Conservation (phyloP, 2,797 vertebrate species). For the Anguilla obscura region DNA sequence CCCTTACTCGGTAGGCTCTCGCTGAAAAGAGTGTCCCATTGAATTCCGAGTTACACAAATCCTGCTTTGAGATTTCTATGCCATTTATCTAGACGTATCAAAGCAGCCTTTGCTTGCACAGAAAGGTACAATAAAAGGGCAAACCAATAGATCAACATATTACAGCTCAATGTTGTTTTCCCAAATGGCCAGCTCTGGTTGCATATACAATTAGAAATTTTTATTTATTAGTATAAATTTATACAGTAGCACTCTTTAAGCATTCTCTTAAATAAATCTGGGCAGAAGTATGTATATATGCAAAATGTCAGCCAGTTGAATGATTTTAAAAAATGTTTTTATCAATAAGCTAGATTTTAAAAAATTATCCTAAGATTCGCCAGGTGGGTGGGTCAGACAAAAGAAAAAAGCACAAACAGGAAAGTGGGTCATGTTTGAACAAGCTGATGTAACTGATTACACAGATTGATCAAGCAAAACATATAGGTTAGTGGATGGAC, state of each 20-base stretch:
- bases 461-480: neutral
- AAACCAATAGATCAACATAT: neutral
- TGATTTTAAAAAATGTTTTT: neutral
- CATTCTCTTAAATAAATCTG: neutral
- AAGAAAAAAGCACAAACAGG: neutral
- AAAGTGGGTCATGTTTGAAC: slow-evolving; percentile 17
- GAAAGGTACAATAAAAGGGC: neutral
- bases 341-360: neutral
- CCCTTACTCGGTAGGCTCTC: too few species aligned
- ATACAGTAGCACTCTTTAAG: neutral
- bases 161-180: neutral
- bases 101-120: neutral
- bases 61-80: neutral
- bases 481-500: neutral
- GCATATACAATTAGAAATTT: neutral
- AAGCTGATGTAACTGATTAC: neutral
- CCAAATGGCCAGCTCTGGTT: neutral
- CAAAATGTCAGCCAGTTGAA: neutral
- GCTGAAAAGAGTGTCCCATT: too few species aligned
- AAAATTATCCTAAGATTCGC: neutral
- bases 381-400: slow-evolving; percentile 1
- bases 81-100: neutral
- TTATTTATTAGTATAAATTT: neutral
- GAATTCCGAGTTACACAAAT: too few species aligned
- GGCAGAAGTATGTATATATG: neutral